phyloP scores from a whole-genome alignment of 2,113 vertebrate species.

The Ardeotis arabs region DNA sequence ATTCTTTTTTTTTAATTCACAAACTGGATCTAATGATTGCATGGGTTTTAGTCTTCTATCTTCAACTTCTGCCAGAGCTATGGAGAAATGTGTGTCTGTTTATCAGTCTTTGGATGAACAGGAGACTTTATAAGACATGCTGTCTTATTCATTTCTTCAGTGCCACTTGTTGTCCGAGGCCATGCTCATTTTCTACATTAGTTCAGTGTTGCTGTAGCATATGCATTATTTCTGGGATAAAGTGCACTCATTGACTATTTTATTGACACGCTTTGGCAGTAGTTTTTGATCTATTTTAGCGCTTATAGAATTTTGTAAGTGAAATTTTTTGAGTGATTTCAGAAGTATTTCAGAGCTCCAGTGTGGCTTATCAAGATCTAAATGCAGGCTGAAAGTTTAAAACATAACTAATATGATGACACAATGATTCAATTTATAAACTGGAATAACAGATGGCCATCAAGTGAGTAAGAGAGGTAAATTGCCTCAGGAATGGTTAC shows the following conservation, averaged over 20 bases:
- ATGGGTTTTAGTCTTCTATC: not conserved
- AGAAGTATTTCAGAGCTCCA: not conserved
- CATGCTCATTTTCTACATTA: constrained; percentile 65
- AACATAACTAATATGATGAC: not conserved
- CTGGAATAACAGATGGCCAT: not conserved
- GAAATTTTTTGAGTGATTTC: not conserved
- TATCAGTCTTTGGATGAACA: constrained; percentile 1
- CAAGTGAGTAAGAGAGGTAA: not conserved
- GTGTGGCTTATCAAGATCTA: not conserved
- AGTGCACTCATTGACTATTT: not conserved
- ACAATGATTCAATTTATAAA: not conserved
- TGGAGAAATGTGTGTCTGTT: constrained; percentile 32
- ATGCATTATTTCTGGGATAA: constrained; percentile 48
- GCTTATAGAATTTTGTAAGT: not conserved
- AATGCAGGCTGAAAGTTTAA: not conserved
- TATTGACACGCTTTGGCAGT: not conserved
- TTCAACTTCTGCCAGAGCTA: constrained; percentile 9
- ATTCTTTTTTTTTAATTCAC: not conserved
- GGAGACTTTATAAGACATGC: constrained; percentile 2
- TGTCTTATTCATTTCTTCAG: constrained; percentile 35
- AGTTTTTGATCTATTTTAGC: not conserved
- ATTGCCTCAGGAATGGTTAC: constrained; percentile 11
- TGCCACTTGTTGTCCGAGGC: constrained; percentile 44
- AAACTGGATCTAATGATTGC: not conserved
- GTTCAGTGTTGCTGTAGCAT: not conserved